phyloP scores from a whole-genome alignment of 2,113 vertebrate genomes.

The Prionailurus viverrinus region DNA sequence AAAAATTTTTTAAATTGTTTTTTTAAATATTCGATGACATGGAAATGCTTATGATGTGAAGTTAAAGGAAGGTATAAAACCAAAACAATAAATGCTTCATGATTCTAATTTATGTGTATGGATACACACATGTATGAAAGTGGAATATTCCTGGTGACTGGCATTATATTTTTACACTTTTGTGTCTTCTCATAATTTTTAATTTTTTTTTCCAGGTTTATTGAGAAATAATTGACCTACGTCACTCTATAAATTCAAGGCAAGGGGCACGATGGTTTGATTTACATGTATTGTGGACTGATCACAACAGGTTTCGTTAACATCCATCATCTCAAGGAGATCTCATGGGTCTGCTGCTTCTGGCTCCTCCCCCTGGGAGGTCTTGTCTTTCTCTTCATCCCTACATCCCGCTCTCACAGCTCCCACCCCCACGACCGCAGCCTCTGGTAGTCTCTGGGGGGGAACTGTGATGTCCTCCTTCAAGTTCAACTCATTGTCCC shows the following conservation, averaged over 20 bases:
- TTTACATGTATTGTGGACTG: background rate
- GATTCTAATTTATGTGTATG: background rate
- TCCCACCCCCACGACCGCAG: background rate
- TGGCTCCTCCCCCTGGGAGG: rapidly evolving
- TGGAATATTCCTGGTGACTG: background rate
- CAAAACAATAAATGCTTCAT: background rate
- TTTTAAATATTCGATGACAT: background rate
- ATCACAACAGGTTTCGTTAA: background rate
- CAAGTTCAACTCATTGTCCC: background rate
- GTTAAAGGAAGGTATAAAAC: background rate
- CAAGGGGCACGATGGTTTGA: background rate
- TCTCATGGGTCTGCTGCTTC: too few relatives aligned
- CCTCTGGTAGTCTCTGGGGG: background rate
- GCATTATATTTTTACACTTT: background rate
- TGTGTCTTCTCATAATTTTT: background rate
- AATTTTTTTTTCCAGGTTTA: background rate
- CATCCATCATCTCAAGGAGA: background rate
- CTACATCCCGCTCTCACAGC: background rate
- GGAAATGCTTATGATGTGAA: background rate
- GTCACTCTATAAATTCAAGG: background rate
- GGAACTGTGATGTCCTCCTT: background rate
- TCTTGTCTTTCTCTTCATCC: background rate
- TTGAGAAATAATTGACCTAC: background rate
- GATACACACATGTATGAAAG: background rate
- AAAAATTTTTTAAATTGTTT: background rate